A percentile compares a stretch with the other conserved stretches of the same genome.
These are phyloP conservation scores for Drosophila emarginata DNA, from an alignment of 2,888 invertebrate genomes.

Conservation along the genomic window DNA sequence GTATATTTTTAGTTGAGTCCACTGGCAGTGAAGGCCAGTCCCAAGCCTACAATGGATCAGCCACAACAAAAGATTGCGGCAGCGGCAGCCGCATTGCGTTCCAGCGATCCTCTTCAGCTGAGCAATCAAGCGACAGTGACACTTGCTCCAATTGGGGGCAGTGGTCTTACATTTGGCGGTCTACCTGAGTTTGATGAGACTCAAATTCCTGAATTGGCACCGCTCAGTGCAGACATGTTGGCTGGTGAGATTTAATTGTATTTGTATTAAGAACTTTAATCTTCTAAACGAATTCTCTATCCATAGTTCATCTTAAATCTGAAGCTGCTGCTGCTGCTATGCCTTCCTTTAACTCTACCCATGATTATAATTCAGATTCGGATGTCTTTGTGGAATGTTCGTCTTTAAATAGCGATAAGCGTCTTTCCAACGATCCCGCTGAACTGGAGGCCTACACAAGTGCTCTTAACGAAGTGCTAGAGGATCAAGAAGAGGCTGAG, in stretches of 20 bases:
- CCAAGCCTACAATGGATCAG: slow-evolving; percentile 51
- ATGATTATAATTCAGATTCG: slow-evolving; percentile 59
- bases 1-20: slow-evolving; percentile 59
- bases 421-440: slow-evolving; percentile 50
- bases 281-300: slow-evolving; percentile 5
- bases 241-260: slow-evolving; percentile 52
- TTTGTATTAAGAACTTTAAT: background rate
- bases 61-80: slow-evolving; percentile 51
- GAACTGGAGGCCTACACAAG: slow-evolving; percentile 71
- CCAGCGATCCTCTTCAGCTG: slow-evolving; percentile 35
- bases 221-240: slow-evolving; percentile 52
- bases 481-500: slow-evolving; percentile 45
- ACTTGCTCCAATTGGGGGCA: background rate
- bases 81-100: slow-evolving; percentile 43
- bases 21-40: slow-evolving; percentile 63
- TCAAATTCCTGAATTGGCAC: slow-evolving; percentile 70
- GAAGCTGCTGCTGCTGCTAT: background rate
- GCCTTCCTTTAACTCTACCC: slow-evolving; percentile 17
- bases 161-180: slow-evolving; percentile 51
- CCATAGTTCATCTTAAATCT: slow-evolving; percentile 45
- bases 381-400: slow-evolving; percentile 79
- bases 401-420: slow-evolving; percentile 50
- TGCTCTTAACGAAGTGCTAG: slow-evolving; percentile 54
- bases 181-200: slow-evolving; percentile 75
- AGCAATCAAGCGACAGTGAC: slow-evolving; percentile 27